Base-by-base conservation (phyloP, 2,113 vertebrate genomes). In the Oryzias javanicus region DNA sequence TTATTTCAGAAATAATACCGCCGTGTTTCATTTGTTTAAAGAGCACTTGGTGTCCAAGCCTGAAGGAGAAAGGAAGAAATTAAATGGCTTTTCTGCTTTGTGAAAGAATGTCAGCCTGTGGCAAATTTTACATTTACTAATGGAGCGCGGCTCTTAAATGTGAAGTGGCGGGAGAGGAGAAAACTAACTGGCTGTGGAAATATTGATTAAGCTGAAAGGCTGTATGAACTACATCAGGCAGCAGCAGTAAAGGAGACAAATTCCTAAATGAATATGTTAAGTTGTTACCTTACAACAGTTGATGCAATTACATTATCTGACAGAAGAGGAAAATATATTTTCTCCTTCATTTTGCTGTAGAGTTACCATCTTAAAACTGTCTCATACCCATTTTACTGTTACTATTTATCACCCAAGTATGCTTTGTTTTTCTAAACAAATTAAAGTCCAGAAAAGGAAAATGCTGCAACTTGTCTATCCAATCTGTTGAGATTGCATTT, bases 81-180 rank as follows among this genome's bases (percentile, higher is more conserved):
- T 57, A 80, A 88, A 86, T 79, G 76, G 60, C 25, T 79, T 85
- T 87, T 63, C 72, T 67, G 64, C 72, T 72, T 83, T 75, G 58
- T 64, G 72, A 68, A 76, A 72, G 75, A 79, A 79, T 67, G 76
- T 73, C 70, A 60, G 79, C 84, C 85, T 24, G 42, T 84, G 84
- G 85, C 72, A 68, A 72, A 79, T 76, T 89, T 82, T 86, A 74
- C 85, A 80, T 79, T 74, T 78, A 66, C 72, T 87, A 87, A 88
- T 88, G 83, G 78, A 87, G 85, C 79, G 76, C 74, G 70, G 79
- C 79, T 76, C 73, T 75, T 82, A 77, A 84, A 86, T 82, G 81
- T 77, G 74, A 84, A 74, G 69, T 74, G 61, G 64, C 17, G 64
- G 64, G 68, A 66, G 59, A 71, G 61, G 20, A 61, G 70, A 61